These are phyloP conservation scores for Nudaria mundana DNA, from an alignment of 2,888 invertebrate species.

Conservation along the genomic window DNA sequence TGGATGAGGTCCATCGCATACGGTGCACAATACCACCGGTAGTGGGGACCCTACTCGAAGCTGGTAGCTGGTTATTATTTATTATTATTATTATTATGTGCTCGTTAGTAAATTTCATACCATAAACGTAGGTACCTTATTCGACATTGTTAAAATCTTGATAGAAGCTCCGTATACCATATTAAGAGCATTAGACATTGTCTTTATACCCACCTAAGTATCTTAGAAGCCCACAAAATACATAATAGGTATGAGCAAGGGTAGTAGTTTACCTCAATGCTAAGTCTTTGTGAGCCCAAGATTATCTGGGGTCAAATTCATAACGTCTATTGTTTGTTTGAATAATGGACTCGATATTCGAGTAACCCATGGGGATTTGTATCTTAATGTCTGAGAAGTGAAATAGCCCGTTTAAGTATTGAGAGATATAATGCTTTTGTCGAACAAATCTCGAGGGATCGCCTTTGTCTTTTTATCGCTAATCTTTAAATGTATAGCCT, in stretches of 20 bases:
- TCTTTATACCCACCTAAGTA: neutral
- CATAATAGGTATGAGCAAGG: neutral
- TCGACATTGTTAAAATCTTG: neutral
- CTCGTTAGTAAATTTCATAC: too few species aligned
- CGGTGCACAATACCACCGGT: too few species aligned
- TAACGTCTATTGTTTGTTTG: slow-evolving; percentile 23
- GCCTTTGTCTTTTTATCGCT: slow-evolving; percentile 6
- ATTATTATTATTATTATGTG: too few species aligned
- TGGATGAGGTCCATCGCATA: too few species aligned
- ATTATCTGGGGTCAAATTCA: neutral
- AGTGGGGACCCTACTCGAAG: too few species aligned
- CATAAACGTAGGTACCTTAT: too few species aligned
- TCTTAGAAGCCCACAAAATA: neutral
- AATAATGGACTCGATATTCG: slow-evolving; percentile 25
- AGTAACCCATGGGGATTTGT: slow-evolving; percentile 32
- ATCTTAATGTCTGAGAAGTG: slow-evolving; percentile 18
- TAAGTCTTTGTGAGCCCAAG: neutral
- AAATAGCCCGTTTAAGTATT: slow-evolving; percentile 5
- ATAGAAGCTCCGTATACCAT: neutral
- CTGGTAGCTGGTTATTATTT: too few species aligned
- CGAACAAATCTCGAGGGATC: slow-evolving; percentile 5
- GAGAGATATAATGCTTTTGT: slow-evolving; percentile 6
- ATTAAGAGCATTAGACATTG: neutral
- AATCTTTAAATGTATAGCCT: neutral
- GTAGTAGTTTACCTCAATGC: neutral